Base-by-base conservation (phyloP, 2,888 invertebrate genomes). In the Lasioglossum morio region DNA sequence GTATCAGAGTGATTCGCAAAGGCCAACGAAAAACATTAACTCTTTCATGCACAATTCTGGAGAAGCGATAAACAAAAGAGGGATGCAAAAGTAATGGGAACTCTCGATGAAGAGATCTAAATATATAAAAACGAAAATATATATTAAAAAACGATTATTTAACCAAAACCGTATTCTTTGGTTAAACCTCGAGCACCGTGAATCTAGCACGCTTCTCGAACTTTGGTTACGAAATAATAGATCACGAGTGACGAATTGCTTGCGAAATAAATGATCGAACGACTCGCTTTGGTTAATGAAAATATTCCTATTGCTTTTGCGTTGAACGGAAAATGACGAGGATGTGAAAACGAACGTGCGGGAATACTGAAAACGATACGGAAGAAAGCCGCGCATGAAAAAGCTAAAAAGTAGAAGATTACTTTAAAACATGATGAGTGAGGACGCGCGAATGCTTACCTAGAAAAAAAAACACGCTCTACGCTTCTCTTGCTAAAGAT, bases 381-480 rank as follows among this genome's bases (percentile, higher is more conserved):
- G 37, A 73, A 66, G 57, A 19, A 19, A 12, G 16, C 27, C 4
- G 10, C 43, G 53, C 57, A 75, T 57, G 77, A 84, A 48, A 85
- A 72, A 80, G 77, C 74, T 40, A 74, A 73, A 74, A 73, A 48
- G 53, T 53, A 69, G 37, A 4, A 66, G 37, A 46, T 74, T 1
- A 69, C 5, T 27, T 57, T 57, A 60, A 37, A 46, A 19, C 19
- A 69, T 40, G 19, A 34, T 43, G 23, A 72, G 43, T 46, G 69
- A 75, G 34, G 34, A 72, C 53, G 10, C 53, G 10, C 34, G 70
- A 79, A 73, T 48, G 23, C 46, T 76, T 77, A 70, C 37, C 70
- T 83, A 53, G n/a, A n/a, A 53, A 53, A 23, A 77, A 81, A 81
- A 63, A 73, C 82, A 80, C 46, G 37, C 46, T 40, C 79, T 85